Evolutionary conservation across 2,113 vertebrate genomes (phyloP), one percentile per base, ranked within the genome.

Genomic region (Phyllopteryx taeniolatus): DNA sequence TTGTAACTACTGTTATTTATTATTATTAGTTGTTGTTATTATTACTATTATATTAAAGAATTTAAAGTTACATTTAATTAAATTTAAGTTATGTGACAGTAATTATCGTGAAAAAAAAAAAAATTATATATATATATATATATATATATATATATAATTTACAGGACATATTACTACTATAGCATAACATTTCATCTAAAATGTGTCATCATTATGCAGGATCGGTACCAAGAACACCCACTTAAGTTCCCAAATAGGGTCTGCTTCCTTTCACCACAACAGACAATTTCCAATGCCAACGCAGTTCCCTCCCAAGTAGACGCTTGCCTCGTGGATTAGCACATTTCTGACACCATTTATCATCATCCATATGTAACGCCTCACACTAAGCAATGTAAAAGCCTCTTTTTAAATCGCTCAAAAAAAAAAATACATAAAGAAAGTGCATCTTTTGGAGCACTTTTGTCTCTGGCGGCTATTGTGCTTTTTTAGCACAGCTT

Each of bases 351-450:
- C 68, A 73, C 73, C 77, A 84, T 79, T 85, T 77, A 85, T 44
- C 78, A 78, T 85, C 86, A 80, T 86, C 79, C 82, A 77, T 43
- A 79, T 86, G 80, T 87, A 84, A 88, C 74, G 64, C 68, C 33
- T 67, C 51, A 31, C 83, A 83, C 75, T 79, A 74, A 63, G 66
- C 66, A 67, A 82, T 73, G 66, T 68, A 62, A 79, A 65, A 44
- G 69, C 67, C 10, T 76, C 83, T 67, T 84, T 75, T 82, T 76
- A 79, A 76, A 56, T 56, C 81, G 82, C 72, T 47, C 67, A 44
- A 60, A 74, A 74, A 77, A 81, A 49, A 67, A 68, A 61, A 78
- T 70, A 72, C 74, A 76, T 71, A 67, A 64, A 63, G 76, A 73
- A 72, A 77, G 78, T 73, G 73, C 49, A 71, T 77, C 80, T 46